Evolutionary conservation across 2,888 invertebrate species (phyloP).

Genomic region (Nephrocerus scutellatus): DNA sequence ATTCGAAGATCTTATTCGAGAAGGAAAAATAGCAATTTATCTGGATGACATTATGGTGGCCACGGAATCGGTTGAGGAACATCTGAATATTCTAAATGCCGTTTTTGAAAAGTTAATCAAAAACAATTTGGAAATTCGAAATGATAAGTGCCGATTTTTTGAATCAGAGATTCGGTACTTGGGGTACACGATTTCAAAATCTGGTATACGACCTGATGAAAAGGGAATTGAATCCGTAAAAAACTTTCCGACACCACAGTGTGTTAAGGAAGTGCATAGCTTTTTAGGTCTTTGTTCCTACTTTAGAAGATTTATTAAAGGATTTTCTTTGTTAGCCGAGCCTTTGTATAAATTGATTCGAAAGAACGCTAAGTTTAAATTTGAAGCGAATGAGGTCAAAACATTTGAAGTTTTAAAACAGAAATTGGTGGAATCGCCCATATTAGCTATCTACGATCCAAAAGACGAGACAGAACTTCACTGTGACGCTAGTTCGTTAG

Average conservation of each 20-base stretch:
- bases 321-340: conserved; percentile 7
- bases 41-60: conserved; percentile 19
- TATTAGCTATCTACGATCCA: conserved; percentile 30
- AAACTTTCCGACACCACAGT: conserved; percentile 6
- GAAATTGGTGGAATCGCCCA: conserved; percentile 2
- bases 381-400: conserved; percentile 3
- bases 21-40: conserved; percentile 16
- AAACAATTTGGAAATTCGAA: conserved; percentile 11
- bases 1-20: conserved; percentile 11
- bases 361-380: conserved; percentile 7
- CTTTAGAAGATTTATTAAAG: conserved; percentile 6
- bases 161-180: conserved; percentile 11
- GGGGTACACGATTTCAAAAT: conserved; percentile 11
- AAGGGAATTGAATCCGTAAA: conserved; percentile 7
- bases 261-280: conserved; percentile 2
- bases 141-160: conserved; percentile 15
- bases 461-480: conserved; percentile 28
- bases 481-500: conserved; percentile 28
- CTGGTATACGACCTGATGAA: conserved; percentile 15
- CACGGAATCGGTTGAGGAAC: conserved; percentile 4
- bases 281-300: conserved; percentile 3
- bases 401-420: conserved; percentile 12
- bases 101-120: conserved; percentile 10
- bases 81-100: conserved; percentile 9
- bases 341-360: conserved; percentile 3